Base-by-base conservation (phyloP, 2,113 vertebrate species). In the Hypocryptadius cinnamomeus region DNA sequence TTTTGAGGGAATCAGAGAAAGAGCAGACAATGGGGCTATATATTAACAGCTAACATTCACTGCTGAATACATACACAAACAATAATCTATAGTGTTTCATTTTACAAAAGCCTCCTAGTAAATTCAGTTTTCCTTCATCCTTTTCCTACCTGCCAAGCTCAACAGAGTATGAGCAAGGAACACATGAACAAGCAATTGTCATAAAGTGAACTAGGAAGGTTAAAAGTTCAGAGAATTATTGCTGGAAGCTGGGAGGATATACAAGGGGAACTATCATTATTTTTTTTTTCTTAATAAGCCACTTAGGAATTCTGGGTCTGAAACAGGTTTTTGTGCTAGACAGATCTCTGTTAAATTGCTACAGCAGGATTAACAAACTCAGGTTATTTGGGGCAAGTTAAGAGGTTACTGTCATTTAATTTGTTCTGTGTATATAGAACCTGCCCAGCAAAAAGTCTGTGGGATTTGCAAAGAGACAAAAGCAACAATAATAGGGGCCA, bases 151-250 rank as follows among this genome's bases (percentile, higher is more conserved):
- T 85, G 59, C 71, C 85, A 87, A 78, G 30, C 68, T 89, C 79
- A 92, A 90, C 71, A 92, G 79, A 94, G 17, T 68, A 73, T 64
- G 23, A 83, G 48, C 81, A 93, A 81, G 47, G 66, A 91, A 60
- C 50, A 68, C 48, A 94, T 42, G 93, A 92, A 90, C 39, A 73
- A 89, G 66, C 18, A 93, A 85, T 79, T 79, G 61, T 80, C 53
- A 85, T 85, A 66, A 89, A 69, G 54, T 6, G 15, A 94, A 88
- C 13, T 63, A 95, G 93, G 90, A 95, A 95, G 92, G 85, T 92
- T 90, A 94, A 92, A 95, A 96, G 89, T 95, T 95, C 94, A 96
- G 84, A 82, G 30, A 68, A 87, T 95, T 95, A 72, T 69, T 92
- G 87, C 57, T 95, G 92, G 87, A 95, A 95, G 74, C 74, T 85